Evolutionary conservation across 1,140 invertebrate genomes (phyloP), one percentile per base, ranked within the genome.

Genomic region (Conopomorpha cramerella): DNA sequence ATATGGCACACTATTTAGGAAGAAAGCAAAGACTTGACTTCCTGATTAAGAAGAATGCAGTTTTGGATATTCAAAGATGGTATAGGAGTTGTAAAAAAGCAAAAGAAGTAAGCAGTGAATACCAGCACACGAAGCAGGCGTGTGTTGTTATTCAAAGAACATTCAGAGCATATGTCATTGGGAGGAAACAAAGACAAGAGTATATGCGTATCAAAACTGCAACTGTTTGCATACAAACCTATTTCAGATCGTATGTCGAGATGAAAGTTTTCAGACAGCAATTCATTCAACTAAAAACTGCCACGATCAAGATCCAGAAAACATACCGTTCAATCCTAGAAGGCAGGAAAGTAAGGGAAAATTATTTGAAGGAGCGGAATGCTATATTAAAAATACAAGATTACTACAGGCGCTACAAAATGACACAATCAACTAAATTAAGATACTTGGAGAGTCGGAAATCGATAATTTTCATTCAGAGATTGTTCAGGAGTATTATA

Each of bases 271-370:
- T 67, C 8, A 51, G 55, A 40, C 39, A 46, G 8, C 16, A 56
- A 2, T 81, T 49, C 39, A 45, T 57, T 34, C 16, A 41, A 23
- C 38, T 78, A 1, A 68, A 49, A 36, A 43, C 36, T 2, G 42
- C 63, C 13, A 52, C 55, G 0, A 37, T 80, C 0, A 44, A 39
- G 3, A 56, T 85, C 4, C 82, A 84, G 38, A 68, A 65, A 25
- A 47, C 50, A 14, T 84, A 77, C 49, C 76, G 72, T 49, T 76
- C 74, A 0, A 52, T 70, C 28, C 37, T 57, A 17, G 37, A 58
- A 19, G 61, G 54, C 10, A 71, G 49, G 38, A 48, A 34, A 28
- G 31, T 68, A 51, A 57, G 63, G 2, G 25, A 57, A 28, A 17
- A 55, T 4, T 86, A 77, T 49, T 42, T 78, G 8, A 38, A 35